Conservation (phyloP, 2,797 vertebrate species). For the Anas capensis region DNA sequence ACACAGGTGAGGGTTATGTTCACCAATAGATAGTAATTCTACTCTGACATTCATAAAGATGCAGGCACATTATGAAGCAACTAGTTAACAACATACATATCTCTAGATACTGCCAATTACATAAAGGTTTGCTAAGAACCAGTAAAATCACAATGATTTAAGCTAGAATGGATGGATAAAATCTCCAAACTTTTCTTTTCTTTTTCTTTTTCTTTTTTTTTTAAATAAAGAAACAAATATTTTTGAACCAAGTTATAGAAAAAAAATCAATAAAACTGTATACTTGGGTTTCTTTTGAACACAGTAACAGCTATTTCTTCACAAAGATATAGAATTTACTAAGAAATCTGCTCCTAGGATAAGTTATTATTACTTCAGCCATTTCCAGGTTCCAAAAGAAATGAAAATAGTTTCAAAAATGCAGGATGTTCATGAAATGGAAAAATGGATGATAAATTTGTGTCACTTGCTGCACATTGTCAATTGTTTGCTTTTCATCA, state of each 20-base stretch:
- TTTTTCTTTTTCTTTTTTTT: neutral
- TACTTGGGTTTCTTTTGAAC: neutral
- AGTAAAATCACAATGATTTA: neutral
- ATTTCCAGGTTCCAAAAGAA: constrained; percentile 38
- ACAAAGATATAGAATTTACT: constrained; percentile 17
- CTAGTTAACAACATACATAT: neutral
- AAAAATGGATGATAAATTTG: neutral
- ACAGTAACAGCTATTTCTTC: constrained; percentile 44
- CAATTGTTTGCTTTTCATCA: neutral
- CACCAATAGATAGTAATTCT: neutral
- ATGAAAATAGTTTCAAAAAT: constrained; percentile 41
- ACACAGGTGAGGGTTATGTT: neutral
- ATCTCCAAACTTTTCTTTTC: neutral
- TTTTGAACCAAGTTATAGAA: neutral
- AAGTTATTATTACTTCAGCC: constrained; percentile 50
- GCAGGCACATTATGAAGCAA: neutral
- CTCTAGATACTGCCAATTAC: neutral
- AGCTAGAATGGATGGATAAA: neutral
- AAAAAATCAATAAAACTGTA: neutral
- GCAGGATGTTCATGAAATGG: neutral
- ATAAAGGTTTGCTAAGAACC: neutral
- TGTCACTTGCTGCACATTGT: neutral
- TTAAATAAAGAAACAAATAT: neutral
- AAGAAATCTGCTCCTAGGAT: constrained; percentile 48
- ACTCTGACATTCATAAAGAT: neutral